phyloP scores from a whole-genome alignment of 2,797 vertebrate species.

The Myotis pilosus region DNA sequence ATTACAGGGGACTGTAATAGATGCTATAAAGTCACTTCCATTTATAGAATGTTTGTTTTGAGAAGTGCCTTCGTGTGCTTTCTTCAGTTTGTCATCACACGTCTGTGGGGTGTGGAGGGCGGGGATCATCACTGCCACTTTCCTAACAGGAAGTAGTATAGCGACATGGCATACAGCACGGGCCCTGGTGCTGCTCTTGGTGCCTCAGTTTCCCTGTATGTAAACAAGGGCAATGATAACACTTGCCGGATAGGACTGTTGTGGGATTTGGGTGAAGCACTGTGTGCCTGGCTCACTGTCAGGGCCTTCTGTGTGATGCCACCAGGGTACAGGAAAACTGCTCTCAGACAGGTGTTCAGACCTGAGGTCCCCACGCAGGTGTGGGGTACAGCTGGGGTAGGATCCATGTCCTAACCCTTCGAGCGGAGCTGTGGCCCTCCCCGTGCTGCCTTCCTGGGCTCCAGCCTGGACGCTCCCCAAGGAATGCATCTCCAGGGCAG shows the following conservation, averaged over 20 bases:
- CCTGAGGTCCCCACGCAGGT: not conserved
- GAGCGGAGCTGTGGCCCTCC: not conserved
- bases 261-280: not conserved
- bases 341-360: not conserved
- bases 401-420: not conserved
- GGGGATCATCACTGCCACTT: not conserved
- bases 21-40: constrained; percentile 10
- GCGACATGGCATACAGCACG: not conserved
- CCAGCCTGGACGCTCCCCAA: not conserved
- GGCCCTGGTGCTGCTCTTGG: not conserved
- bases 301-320: not conserved
- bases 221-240: not conserved
- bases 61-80: not conserved
- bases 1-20: not conserved
- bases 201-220: not conserved
- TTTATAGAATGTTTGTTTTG: constrained; percentile 10
- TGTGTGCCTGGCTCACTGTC: not conserved
- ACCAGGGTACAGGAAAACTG: not conserved
- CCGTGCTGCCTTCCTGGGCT: not conserved
- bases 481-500: not conserved
- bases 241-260: not conserved
- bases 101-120: not conserved
- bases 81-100: not conserved
- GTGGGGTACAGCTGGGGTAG: not conserved
- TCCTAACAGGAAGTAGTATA: not conserved